phyloP scores from a whole-genome alignment of 2,888 invertebrate genomes.

The Hirtodrosophila histrioides region DNA sequence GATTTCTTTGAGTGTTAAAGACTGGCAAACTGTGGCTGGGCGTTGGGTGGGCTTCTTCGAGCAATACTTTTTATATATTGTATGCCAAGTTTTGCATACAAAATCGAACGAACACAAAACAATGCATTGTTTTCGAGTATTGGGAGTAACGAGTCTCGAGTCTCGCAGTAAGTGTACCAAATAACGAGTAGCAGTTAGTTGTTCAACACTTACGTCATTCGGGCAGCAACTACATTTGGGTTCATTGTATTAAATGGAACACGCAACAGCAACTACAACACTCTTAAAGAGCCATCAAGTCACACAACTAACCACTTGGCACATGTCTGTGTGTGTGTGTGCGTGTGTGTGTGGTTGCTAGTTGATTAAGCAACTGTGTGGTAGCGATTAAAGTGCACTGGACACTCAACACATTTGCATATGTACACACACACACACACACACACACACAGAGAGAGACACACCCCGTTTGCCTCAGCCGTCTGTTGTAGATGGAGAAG shows the following conservation, averaged over 20 bases:
- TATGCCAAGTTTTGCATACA: too few species aligned
- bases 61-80: too few species aligned
- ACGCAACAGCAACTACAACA: slow-evolving; percentile 39
- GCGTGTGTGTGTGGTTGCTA: slow-evolving; percentile 50
- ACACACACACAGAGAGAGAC: slow-evolving; percentile 14
- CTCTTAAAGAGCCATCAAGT: slow-evolving; percentile 61
- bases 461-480: slow-evolving; percentile 11
- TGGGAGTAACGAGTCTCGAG: not conserved
- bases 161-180: slow-evolving; percentile 1
- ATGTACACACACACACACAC: slow-evolving; percentile 19
- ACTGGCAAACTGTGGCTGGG: too few species aligned
- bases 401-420: slow-evolving; percentile 69
- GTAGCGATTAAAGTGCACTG: slow-evolving; percentile 73
- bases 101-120: too few species aligned
- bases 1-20: too few species aligned
- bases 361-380: slow-evolving; percentile 75
- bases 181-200: slow-evolving; percentile 22
- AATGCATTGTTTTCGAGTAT: too few species aligned
- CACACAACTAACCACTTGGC: slow-evolving; percentile 10
- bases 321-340: slow-evolving; percentile 18
- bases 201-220: slow-evolving; percentile 64
- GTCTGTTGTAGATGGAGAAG: slow-evolving; percentile 4
- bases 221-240: slow-evolving; percentile 18
- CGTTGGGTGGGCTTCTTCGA: too few species aligned
- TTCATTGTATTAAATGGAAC: slow-evolving; percentile 66